Evolutionary conservation across 2,797 vertebrate genomes (phyloP).

Genomic region (Brotula barbata): DNA sequence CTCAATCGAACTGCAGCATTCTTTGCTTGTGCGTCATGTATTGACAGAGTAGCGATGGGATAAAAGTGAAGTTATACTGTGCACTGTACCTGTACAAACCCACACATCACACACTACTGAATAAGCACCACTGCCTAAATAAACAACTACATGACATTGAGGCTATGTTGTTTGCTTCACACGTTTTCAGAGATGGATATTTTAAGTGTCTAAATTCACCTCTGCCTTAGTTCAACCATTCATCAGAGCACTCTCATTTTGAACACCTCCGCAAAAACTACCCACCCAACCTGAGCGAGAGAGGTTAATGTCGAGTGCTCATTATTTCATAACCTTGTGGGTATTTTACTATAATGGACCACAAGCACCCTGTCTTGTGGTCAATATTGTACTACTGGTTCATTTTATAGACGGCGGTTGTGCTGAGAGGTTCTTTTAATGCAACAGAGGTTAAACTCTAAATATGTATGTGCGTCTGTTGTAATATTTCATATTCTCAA

Average conservation of each 20-base stretch:
- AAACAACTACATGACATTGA: neutral
- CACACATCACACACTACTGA: slow-evolving; percentile 6
- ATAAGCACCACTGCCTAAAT: neutral
- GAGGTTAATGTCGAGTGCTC: no score
- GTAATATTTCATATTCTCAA: no score
- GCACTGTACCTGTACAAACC: neutral
- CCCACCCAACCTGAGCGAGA: no score
- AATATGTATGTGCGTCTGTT: neutral
- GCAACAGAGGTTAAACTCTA: neutral
- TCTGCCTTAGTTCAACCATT: no score
- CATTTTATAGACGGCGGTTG: neutral
- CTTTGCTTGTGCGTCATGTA: slow-evolving; percentile 14
- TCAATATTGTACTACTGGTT: neutral
- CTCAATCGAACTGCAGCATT: neutral
- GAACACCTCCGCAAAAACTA: no score
- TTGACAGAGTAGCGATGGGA: slow-evolving; percentile 18
- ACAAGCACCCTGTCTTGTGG: neutral
- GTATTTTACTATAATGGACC: neutral
- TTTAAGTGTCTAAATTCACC: no score
- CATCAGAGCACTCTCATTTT: no score
- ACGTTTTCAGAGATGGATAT: no score
- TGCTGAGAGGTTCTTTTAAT: neutral
- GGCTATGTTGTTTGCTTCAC: neutral
- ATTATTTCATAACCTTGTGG: neutral
- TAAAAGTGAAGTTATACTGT: neutral